Conservation (phyloP, 2,113 vertebrate genomes). For the Danionella cerebrum region DNA sequence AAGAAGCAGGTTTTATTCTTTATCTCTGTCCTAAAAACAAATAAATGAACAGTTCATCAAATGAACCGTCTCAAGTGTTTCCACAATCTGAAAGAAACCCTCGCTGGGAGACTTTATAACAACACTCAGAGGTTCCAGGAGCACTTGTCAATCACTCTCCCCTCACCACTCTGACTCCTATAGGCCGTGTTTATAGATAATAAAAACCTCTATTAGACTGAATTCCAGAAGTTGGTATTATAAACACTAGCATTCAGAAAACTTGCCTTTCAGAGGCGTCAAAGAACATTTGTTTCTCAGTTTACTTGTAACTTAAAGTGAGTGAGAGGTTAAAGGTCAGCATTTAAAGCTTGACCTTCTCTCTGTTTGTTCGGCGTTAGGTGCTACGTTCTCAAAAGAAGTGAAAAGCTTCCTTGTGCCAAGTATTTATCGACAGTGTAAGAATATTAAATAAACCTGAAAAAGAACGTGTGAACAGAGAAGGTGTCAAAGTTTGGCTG, state of each 20-base stretch:
- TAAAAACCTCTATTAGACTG: constrained; percentile 52
- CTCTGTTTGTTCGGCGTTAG: constrained; percentile 44
- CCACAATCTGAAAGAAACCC: not conserved
- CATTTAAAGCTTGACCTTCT: constrained; percentile 52
- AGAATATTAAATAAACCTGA: constrained; percentile 47
- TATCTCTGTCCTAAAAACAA: too few relatives aligned
- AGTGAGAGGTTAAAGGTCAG: constrained; percentile 25
- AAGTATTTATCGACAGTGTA: constrained; percentile 49
- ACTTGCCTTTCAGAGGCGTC: not conserved
- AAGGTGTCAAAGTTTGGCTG: not conserved
- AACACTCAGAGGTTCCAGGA: constrained; percentile 19
- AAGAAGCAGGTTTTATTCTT: too few relatives aligned
- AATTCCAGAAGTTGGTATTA: constrained; percentile 51
- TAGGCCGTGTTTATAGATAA: constrained; percentile 45
- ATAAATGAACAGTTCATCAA: too few relatives aligned
- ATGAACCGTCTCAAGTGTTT: not conserved
- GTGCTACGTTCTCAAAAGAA: constrained; percentile 41
- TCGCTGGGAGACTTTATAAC: constrained; percentile 10
- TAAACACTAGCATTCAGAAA: constrained; percentile 31
- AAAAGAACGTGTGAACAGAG: not conserved
- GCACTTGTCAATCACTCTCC: constrained; percentile 23
- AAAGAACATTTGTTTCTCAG: not conserved
- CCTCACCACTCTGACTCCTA: constrained; percentile 16
- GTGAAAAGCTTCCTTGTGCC: constrained; percentile 61
- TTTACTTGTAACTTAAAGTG: not conserved